Percentiles rank a stretch among this genome's conserved stretches.
phyloP scores from a whole-genome alignment of 2,888 invertebrate species.

The Dicyrtoma fusca region DNA sequence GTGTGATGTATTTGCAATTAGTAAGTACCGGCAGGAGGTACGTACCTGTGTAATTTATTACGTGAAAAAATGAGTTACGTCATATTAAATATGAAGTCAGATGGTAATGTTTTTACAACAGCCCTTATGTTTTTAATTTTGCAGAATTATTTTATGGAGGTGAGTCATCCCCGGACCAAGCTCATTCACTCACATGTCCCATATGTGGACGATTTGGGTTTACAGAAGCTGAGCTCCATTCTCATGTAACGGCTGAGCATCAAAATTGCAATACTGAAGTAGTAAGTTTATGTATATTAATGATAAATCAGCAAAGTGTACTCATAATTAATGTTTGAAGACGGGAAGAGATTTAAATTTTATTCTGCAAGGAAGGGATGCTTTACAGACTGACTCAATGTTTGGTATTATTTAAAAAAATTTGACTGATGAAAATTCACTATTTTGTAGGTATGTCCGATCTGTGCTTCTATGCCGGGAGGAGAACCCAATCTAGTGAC shows the following conservation, averaged over 20 bases:
- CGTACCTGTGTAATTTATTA: too few species aligned
- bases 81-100: neutral
- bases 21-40: too few species aligned
- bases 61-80: neutral
- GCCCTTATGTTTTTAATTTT: conserved; percentile 57
- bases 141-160: conserved; percentile 93
- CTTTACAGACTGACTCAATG: too few species aligned
- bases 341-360: too few species aligned
- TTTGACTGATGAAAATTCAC: conserved; percentile 12
- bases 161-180: conserved; percentile 85
- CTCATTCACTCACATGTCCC: conserved; percentile 96
- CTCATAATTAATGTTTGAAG: conserved; percentile 17
- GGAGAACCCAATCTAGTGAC: conserved; percentile 98
- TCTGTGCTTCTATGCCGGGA: conserved; percentile 94
- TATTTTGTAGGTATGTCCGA: conserved; percentile 84
- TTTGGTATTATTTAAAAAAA: too few species aligned
- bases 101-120: neutral
- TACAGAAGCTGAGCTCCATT: conserved; percentile 87
- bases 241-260: conserved; percentile 89
- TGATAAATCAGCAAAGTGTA: neutral
- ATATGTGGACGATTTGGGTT: conserved; percentile 97
- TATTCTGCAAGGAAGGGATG: too few species aligned
- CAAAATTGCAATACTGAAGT: conserved; percentile 89
- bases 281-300: conserved; percentile 61
- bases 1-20: too few species aligned